phyloP scores from a whole-genome alignment of 2,113 vertebrate species.

The Nerophis ophidion region DNA sequence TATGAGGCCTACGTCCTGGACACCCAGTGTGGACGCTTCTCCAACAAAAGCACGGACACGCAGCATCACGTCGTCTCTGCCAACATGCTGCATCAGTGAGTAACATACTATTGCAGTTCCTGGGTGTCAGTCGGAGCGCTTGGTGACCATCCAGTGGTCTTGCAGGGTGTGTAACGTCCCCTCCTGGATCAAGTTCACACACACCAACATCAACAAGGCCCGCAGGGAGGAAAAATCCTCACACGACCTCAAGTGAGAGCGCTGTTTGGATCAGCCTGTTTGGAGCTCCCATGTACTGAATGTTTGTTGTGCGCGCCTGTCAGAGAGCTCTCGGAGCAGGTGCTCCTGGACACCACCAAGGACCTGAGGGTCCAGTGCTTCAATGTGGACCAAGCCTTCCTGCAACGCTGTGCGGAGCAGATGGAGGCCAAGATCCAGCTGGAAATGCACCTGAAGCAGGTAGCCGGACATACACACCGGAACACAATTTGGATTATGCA shows the following conservation, averaged over 20 bases:
- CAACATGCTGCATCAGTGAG: conserved; percentile 79
- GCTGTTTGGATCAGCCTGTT: not conserved
- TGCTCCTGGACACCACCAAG: conserved; percentile 76
- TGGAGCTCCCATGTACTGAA: no score
- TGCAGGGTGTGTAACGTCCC: conserved; percentile 73
- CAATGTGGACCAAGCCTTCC: conserved; percentile 69
- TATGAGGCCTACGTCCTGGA: conserved; percentile 77
- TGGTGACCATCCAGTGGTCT: conserved; percentile 1
- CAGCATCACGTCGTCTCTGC: conserved; percentile 74
- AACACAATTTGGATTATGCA: not conserved
- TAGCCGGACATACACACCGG: conserved; percentile 19
- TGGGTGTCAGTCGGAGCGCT: not conserved
- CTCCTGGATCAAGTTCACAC: conserved; percentile 78
- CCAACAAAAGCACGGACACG: conserved; percentile 72
- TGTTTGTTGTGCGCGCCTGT: conserved; percentile 1
- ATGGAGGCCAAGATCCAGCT: conserved; percentile 70
- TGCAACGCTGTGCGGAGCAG: conserved; percentile 69
- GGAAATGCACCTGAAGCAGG: conserved; percentile 72
- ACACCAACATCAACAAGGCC: conserved; percentile 74
- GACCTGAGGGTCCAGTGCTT: conserved; percentile 79
- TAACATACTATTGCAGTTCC: not conserved
- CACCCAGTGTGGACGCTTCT: conserved; percentile 68
- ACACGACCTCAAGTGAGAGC: conserved; percentile 65
- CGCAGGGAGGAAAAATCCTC: conserved; percentile 74
- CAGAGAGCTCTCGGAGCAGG: conserved; percentile 69